Evolutionary conservation across 2,113 vertebrate genomes (phyloP).

Genomic region (Amblyornis subalaris): DNA sequence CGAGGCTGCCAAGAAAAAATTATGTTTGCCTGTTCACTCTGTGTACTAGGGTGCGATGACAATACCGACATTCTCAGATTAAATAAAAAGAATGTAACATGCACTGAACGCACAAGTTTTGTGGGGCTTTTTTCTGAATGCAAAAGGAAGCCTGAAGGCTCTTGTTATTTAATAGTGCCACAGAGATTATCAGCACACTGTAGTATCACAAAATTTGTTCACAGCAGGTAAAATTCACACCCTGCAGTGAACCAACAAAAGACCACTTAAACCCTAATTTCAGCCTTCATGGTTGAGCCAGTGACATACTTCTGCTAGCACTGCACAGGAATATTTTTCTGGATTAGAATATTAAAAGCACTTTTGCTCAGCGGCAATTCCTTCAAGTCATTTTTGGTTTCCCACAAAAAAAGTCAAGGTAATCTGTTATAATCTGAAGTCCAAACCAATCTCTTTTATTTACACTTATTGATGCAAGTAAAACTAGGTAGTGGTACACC

Average conservation of each 20-base stretch:
- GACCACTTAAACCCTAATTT: background rate
- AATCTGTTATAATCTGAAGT: background rate
- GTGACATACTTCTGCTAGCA: background rate
- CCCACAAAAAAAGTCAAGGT: background rate
- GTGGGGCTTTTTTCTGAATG: accelerated
- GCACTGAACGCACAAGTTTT: background rate
- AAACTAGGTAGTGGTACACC: background rate
- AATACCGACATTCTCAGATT: background rate
- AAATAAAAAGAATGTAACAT: background rate
- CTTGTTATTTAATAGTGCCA: background rate
- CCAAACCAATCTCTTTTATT: background rate
- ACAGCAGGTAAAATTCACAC: background rate
- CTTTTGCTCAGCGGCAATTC: background rate
- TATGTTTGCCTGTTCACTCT: background rate
- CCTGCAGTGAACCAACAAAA: background rate
- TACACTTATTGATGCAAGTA: background rate
- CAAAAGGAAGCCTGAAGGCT: background rate
- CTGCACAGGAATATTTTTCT: background rate
- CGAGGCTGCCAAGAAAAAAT: background rate
- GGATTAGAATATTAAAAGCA: background rate
- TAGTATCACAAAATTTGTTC: background rate
- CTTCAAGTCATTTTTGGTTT: background rate
- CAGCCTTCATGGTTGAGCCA: background rate
- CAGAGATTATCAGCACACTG: background rate
- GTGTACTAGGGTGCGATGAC: background rate